Conservation (phyloP, 1,140 invertebrate genomes). For the Sweltsa coloradensis region DNA sequence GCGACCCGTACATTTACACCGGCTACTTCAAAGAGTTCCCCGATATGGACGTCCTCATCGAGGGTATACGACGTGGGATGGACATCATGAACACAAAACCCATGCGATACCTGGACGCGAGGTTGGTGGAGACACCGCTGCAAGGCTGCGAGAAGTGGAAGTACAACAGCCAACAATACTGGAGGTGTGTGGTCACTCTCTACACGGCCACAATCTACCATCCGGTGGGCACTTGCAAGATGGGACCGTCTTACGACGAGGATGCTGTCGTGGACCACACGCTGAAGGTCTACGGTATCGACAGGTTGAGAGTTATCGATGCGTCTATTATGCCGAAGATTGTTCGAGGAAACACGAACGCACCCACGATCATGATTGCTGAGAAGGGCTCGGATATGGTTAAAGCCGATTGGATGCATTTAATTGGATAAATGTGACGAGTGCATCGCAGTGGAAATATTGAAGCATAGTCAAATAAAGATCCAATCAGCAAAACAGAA, state of each 20-base stretch:
- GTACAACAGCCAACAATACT: slow-evolving; percentile 59
- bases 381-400: slow-evolving; percentile 75
- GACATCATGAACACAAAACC: slow-evolving; percentile 58
- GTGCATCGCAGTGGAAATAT: no score
- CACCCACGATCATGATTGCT: slow-evolving; percentile 71
- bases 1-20: slow-evolving; percentile 77
- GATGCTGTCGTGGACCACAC: slow-evolving; percentile 79
- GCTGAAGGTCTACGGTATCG: slow-evolving; percentile 64
- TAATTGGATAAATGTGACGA: no score
- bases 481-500: no score
- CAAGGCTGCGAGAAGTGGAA: slow-evolving; percentile 12
- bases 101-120: slow-evolving; percentile 31
- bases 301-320: slow-evolving; percentile 69
- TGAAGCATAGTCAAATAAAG: no score
- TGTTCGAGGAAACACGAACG: slow-evolving; percentile 74
- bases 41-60: slow-evolving; percentile 69
- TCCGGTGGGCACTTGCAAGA: slow-evolving; percentile 81
- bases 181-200: slow-evolving; percentile 69
- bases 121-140: slow-evolving; percentile 4
- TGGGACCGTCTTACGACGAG: slow-evolving; percentile 75
- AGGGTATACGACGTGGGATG: slow-evolving; percentile 67
- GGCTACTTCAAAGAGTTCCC: slow-evolving; percentile 74
- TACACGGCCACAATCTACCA: slow-evolving; percentile 76
- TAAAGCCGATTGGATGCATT: slow-evolving; percentile 38
- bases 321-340: slow-evolving; percentile 75